These are phyloP conservation scores for Actinernus sp. DNA, from an alignment of 92 coral and sea anemone genomes.

Conservation along the genomic window DNA sequence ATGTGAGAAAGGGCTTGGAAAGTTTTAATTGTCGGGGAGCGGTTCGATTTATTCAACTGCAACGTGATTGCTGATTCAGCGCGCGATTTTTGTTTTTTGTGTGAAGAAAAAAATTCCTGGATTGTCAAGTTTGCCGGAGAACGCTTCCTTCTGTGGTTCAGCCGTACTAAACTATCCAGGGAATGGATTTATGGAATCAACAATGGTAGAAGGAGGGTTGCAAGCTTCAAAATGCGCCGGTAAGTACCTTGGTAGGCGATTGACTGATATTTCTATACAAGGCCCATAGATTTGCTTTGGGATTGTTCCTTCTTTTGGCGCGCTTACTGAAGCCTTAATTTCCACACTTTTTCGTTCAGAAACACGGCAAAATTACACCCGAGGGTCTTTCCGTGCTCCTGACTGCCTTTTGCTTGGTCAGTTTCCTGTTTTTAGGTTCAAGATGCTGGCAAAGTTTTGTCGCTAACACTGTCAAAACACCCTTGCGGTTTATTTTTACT, in stretches of 20 bases:
- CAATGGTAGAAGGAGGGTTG: constrained; percentile 70
- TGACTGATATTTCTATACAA: constrained; percentile 75
- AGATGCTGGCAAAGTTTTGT: constrained; percentile 83
- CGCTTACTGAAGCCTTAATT: constrained; percentile 67
- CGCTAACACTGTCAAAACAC: constrained; percentile 95
- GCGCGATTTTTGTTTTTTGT: constrained; percentile 99
- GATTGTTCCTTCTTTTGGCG: constrained; percentile 81
- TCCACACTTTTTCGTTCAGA: constrained; percentile 57
- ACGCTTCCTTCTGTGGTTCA: constrained; percentile 67
- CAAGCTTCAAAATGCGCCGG: constrained; percentile 77
- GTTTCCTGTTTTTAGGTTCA: constrained; percentile 62
- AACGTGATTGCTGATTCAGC: constrained; percentile 99
- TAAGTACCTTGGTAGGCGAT: constrained; percentile 85
- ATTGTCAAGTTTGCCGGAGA: constrained; percentile 70
- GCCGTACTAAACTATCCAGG: constrained; percentile 34
- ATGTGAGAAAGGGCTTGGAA: constrained; percentile 81
- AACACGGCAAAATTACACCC: constrained; percentile 68
- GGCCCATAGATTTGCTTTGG: constrained; percentile 70
- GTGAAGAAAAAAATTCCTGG: constrained; percentile 90
- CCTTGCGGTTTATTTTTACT: constrained; percentile 99
- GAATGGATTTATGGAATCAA: constrained; percentile 75
- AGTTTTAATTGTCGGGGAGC: constrained; percentile 91
- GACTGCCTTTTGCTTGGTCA: constrained; percentile 28
- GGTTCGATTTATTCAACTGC: constrained; percentile 90
- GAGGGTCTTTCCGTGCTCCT: constrained; percentile 49